A percentile compares a stretch with the other conserved stretches of the same genome.
Evolutionary conservation across 2,797 vertebrate species (phyloP).

Genomic region (Chrysocyon brachyurus): DNA sequence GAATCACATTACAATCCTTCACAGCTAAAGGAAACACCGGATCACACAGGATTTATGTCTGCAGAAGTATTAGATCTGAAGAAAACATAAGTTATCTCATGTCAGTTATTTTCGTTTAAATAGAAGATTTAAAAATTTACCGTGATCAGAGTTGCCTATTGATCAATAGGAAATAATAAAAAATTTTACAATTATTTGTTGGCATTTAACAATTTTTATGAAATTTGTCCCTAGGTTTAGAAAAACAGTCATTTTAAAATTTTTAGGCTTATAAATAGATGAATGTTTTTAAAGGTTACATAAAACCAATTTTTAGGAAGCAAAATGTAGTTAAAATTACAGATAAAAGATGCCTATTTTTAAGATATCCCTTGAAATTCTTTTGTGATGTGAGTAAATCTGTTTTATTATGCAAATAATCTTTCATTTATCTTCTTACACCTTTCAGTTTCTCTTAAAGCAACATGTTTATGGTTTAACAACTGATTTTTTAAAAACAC

Average conservation of each 20-base stretch:
- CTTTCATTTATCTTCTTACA: background rate
- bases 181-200: background rate
- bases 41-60: background rate
- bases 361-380: background rate
- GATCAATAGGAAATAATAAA: background rate
- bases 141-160: background rate
- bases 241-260: background rate
- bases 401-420: constrained; percentile 40
- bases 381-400: background rate
- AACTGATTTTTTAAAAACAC: background rate
- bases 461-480: constrained; percentile 2
- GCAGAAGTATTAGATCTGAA: background rate
- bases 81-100: background rate
- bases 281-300: background rate
- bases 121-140: background rate
- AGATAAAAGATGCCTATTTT: background rate
- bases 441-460: constrained; percentile 18
- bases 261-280: background rate
- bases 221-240: background rate
- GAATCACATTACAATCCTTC: background rate
- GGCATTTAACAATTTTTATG: background rate
- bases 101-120: background rate
- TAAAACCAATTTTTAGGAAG: background rate
- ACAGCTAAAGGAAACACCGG: constrained; percentile 44
- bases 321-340: constrained; percentile 48